A percentile compares a stretch with the other conserved stretches of the same genome.
These are phyloP conservation scores for Enteromius trimaculatus DNA, from an alignment of 2,797 vertebrate genomes.

Conservation along the genomic window DNA sequence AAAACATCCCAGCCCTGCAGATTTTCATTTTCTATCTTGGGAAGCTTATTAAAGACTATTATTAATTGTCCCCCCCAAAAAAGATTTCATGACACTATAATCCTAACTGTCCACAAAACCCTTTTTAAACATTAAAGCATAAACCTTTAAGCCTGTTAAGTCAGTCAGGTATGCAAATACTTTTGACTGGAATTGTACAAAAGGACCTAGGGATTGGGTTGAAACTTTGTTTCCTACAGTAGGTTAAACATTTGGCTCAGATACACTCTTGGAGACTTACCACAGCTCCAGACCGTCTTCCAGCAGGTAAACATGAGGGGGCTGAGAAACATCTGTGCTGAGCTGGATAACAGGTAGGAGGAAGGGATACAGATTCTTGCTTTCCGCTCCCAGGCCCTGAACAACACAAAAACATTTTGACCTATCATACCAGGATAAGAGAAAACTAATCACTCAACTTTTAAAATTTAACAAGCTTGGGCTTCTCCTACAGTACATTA, in stretches of 20 bases:
- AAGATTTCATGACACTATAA: neutral
- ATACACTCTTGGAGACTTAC: constrained; percentile 72
- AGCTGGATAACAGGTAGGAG: constrained; percentile 97
- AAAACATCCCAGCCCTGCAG: neutral
- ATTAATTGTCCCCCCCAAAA: neutral
- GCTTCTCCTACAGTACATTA: neutral
- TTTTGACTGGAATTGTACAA: neutral
- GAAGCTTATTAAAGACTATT: neutral
- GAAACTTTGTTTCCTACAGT: neutral
- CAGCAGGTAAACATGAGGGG: constrained; percentile 95
- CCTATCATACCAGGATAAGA: neutral
- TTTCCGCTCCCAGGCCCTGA: constrained; percentile 93
- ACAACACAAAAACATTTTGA: constrained; percentile 47
- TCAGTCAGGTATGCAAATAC: neutral
- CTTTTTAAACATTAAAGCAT: neutral
- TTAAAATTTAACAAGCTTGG: neutral
- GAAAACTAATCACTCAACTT: neutral
- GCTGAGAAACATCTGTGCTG: constrained; percentile 96
- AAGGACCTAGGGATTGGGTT: neutral
- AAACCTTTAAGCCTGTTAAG: neutral
- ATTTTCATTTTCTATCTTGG: neutral
- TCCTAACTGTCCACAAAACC: neutral
- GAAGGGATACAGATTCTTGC: constrained; percentile 95
- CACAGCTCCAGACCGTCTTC: constrained; percentile 98
- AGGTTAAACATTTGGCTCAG: constrained; percentile 19